A percentile compares a stretch with the other conserved stretches of the same genome.
These are phyloP conservation scores for Enteromius mattozi DNA, from an alignment of 2,797 vertebrate species.

Conservation along the genomic window DNA sequence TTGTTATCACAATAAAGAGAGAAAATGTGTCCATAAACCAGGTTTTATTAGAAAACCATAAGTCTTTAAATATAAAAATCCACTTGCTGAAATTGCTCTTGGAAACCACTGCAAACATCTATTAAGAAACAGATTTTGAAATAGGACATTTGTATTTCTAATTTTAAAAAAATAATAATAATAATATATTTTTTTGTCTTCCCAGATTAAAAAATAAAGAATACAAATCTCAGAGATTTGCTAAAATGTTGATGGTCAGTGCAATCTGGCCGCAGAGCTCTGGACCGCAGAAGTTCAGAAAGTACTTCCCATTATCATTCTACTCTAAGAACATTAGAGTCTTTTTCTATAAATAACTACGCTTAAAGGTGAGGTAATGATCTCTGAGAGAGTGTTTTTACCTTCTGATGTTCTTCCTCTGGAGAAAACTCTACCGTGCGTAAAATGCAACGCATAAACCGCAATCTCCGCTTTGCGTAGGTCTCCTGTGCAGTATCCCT, in stretches of 20 bases:
- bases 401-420: slow-evolving; percentile 38
- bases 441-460: slow-evolving; percentile 31
- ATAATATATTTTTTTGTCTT: background rate
- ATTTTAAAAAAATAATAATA: background rate
- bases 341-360: background rate
- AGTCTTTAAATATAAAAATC: background rate
- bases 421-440: background rate
- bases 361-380: background rate
- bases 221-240: background rate
- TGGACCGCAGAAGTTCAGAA: slow-evolving; percentile 29
- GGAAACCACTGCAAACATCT: background rate
- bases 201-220: background rate
- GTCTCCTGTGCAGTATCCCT: slow-evolving; percentile 58
- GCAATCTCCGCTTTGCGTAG: slow-evolving; percentile 35
- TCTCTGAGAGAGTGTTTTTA: slow-evolving; percentile 23
- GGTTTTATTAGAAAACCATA: background rate
- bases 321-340: background rate
- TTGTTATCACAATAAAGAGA: background rate
- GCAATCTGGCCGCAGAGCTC: background rate
- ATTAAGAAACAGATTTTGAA: background rate
- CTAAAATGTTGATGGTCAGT: background rate
- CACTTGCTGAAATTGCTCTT: background rate
- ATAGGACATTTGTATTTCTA: background rate
- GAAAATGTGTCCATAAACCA: background rate
- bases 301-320: slow-evolving; percentile 29